phyloP scores from a whole-genome alignment of 2,113 vertebrate genomes.

The Trichomycterus rosablanca region DNA sequence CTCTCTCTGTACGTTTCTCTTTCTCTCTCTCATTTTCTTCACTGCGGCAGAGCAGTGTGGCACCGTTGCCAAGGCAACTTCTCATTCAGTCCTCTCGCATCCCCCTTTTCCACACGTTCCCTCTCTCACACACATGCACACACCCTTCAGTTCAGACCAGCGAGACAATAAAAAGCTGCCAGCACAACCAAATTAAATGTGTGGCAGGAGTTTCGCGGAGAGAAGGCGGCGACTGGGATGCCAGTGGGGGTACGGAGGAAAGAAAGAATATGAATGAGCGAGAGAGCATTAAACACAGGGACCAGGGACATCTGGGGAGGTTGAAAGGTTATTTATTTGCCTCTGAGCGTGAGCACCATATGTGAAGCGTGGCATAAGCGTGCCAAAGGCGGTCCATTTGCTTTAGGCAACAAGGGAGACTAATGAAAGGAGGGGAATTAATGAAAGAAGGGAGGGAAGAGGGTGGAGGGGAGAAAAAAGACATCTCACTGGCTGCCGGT shows the following conservation, averaged over 20 bases:
- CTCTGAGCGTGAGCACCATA: constrained; percentile 43
- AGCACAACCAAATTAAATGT: constrained; percentile 43
- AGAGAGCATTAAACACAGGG: constrained; percentile 8
- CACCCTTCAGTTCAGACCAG: constrained; percentile 44
- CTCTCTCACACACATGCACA: constrained; percentile 44
- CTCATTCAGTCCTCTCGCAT: constrained; percentile 60
- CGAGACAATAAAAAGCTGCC: constrained; percentile 48
- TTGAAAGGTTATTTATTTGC: constrained; percentile 59
- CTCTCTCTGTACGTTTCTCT: constrained; percentile 24
- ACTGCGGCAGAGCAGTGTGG: constrained; percentile 76
- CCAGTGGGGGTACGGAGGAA: constrained; percentile 31
- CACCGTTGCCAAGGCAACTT: constrained; percentile 81
- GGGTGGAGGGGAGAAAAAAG: not conserved
- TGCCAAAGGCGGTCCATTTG: constrained; percentile 45
- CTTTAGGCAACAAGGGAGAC: constrained; percentile 21
- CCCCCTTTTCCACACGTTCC: constrained; percentile 54
- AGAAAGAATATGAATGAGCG: constrained; percentile 16
- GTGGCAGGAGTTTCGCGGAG: constrained; percentile 26
- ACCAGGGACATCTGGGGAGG: constrained; percentile 34
- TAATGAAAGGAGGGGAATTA: constrained; percentile 39
- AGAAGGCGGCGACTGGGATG: constrained; percentile 24
- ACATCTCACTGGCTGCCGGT: constrained; percentile 39
- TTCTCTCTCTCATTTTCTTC: constrained; percentile 50
- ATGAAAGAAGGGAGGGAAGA: constrained; percentile 16
- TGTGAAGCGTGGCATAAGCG: constrained; percentile 47